Conservation (phyloP, 2,797 vertebrate genomes). For the Hydrolagus colliei region DNA sequence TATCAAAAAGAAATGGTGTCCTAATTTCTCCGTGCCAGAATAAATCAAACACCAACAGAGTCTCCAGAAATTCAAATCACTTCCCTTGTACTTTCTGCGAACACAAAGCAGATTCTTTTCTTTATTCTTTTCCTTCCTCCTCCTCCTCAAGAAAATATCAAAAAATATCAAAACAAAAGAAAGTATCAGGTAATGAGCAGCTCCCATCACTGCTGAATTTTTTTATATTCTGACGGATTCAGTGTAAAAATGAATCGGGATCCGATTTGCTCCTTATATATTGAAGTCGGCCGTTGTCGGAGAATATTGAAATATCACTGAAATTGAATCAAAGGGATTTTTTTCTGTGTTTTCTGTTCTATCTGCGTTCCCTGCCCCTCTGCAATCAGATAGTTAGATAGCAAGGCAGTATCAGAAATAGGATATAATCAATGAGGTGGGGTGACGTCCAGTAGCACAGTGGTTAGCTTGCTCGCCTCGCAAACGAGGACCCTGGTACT, state of each 20-base stretch:
- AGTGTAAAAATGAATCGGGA: neutral
- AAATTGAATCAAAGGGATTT: neutral
- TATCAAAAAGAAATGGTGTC: neutral
- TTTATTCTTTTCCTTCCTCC: neutral
- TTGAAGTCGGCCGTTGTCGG: neutral
- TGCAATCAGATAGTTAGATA: neutral
- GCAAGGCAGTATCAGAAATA: too few relatives aligned
- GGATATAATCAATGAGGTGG: too few relatives aligned
- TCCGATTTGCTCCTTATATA: neutral
- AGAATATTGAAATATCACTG: neutral
- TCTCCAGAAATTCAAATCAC: neutral
- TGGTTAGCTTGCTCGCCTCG: too few relatives aligned
- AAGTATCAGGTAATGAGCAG: neutral
- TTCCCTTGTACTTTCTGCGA: neutral
- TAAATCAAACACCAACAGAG: neutral
- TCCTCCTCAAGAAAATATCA: neutral
- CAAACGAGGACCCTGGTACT: too few relatives aligned
- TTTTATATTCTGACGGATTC: neutral
- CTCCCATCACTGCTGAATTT: neutral
- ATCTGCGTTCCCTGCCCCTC: neutral
- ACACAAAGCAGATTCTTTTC: too few relatives aligned
- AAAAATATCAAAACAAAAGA: neutral
- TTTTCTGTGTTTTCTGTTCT: neutral
- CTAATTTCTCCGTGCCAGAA: neutral
- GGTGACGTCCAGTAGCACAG: too few relatives aligned